Evolutionary conservation across 30 jellyfish, hydroid and myxozoan species (phyloP).

Genomic region (Calvadosia cruxmelitensis): DNA sequence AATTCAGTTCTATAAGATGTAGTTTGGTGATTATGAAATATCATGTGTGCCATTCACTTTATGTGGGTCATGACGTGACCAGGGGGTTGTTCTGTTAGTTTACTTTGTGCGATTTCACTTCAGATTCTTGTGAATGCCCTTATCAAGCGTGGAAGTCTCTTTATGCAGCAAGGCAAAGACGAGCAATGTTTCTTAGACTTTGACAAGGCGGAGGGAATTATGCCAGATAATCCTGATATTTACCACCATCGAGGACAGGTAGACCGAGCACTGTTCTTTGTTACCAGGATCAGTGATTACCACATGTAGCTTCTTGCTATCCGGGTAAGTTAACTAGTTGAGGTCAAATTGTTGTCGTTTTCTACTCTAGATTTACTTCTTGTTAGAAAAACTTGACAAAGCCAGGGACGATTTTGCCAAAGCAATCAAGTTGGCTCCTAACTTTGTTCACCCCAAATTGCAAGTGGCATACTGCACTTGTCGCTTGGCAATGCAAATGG

Average conservation of each 20-base stretch:
- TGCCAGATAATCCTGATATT: constrained; percentile 50
- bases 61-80: background rate
- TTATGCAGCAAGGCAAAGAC: constrained; percentile 49
- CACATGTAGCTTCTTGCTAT: background rate
- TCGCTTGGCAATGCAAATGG: constrained; percentile 55
- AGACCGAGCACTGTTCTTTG: background rate
- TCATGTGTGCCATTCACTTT: too few relatives aligned
- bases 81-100: background rate
- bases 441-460: constrained; percentile 64
- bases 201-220: constrained; percentile 35
- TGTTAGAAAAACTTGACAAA: constrained; percentile 47
- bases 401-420: constrained; percentile 68
- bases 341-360: background rate
- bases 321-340: background rate
- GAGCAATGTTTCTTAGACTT: constrained; percentile 51
- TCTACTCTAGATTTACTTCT: constrained; percentile 43
- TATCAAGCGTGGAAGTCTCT: constrained; percentile 63
- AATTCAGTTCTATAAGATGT: too few relatives aligned
- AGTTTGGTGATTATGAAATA: too few relatives aligned
- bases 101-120: background rate
- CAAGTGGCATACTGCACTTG: constrained; percentile 77
- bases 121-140: constrained; percentile 59
- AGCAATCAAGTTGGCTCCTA: constrained; percentile 40
- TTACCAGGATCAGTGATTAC: background rate
- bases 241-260: constrained; percentile 93